A percentile compares a stretch with the other conserved stretches of the same genome.
Evolutionary conservation across 2,113 vertebrate genomes (phyloP).

Genomic region (Takifugu bimaculatus): DNA sequence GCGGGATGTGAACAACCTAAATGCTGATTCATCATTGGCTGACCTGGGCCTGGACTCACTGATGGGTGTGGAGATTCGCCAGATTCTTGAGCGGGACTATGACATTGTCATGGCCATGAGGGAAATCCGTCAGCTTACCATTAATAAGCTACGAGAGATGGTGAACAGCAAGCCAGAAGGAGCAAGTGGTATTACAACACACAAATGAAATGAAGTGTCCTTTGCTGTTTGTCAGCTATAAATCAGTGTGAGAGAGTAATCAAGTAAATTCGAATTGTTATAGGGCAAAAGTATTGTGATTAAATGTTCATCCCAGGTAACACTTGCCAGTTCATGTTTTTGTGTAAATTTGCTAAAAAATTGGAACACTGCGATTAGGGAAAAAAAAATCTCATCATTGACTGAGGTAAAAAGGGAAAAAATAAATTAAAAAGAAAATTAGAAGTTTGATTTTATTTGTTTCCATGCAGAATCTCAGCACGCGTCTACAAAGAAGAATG

Average conservation of each 20-base stretch:
- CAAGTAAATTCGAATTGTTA: too few species aligned
- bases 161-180: constrained; percentile 57
- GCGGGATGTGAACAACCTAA: constrained; percentile 81
- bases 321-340: too few species aligned
- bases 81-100: constrained; percentile 88
- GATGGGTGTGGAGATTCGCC: constrained; percentile 96
- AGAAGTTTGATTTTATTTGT: background rate
- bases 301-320: too few species aligned
- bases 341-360: too few species aligned
- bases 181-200: constrained; percentile 63
- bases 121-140: constrained; percentile 86
- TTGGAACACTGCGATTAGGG: too few species aligned
- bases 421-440: too few species aligned
- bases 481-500: constrained; percentile 41
- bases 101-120: constrained; percentile 88
- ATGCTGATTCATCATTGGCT: constrained; percentile 81
- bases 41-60: constrained; percentile 94
- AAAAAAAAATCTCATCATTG: too few species aligned
- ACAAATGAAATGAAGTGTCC: too few species aligned
- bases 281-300: too few species aligned
- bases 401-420: too few species aligned
- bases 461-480: constrained; percentile 54
- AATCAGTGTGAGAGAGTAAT: too few species aligned
- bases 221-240: too few species aligned
- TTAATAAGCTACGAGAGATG: constrained; percentile 84